Evolutionary conservation across 2,797 vertebrate species (phyloP).

Genomic region (Parambassis ranga): DNA sequence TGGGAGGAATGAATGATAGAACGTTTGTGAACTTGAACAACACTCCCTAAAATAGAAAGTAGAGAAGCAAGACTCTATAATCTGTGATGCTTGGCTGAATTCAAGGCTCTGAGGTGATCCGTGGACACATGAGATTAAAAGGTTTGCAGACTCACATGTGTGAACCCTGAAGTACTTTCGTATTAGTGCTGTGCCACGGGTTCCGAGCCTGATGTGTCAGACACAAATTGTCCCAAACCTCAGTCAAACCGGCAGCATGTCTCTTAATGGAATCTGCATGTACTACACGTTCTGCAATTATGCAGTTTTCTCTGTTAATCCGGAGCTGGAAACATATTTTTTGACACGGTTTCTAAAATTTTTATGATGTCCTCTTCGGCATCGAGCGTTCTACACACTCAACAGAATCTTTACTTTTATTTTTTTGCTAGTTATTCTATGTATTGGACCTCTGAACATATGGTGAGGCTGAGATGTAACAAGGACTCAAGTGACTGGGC

Average conservation of each 20-base stretch:
- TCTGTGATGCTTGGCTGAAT: slow-evolving; percentile 51
- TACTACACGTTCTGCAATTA: slow-evolving; percentile 7
- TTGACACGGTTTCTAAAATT: slow-evolving; percentile 31
- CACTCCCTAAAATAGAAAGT: slow-evolving; percentile 38
- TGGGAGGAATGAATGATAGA: slow-evolving; percentile 33
- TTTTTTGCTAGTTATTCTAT: neutral
- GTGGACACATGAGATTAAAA: slow-evolving; percentile 47
- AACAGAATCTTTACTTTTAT: neutral
- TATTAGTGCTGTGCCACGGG: neutral
- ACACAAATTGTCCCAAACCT: slow-evolving; percentile 10
- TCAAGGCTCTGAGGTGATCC: slow-evolving; percentile 27
- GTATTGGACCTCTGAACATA: slow-evolving; percentile 22
- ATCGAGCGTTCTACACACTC: slow-evolving; percentile 6
- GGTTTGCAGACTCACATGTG: slow-evolving; percentile 16
- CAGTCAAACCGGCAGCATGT: neutral
- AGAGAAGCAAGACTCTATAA: slow-evolving; percentile 34
- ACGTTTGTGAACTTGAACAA: slow-evolving; percentile 48
- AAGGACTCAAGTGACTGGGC: slow-evolving; percentile 30
- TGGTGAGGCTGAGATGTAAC: slow-evolving; percentile 13
- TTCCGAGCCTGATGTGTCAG: slow-evolving; percentile 5
- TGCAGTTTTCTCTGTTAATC: slow-evolving; percentile 27
- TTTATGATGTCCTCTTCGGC: slow-evolving; percentile 25
- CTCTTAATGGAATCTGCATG: slow-evolving; percentile 48
- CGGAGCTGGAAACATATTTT: slow-evolving; percentile 13
- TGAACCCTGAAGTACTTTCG: slow-evolving; percentile 9